These are phyloP conservation scores for Emmelina monodactyla DNA, from an alignment of 2,888 invertebrate species.

Conservation along the genomic window DNA sequence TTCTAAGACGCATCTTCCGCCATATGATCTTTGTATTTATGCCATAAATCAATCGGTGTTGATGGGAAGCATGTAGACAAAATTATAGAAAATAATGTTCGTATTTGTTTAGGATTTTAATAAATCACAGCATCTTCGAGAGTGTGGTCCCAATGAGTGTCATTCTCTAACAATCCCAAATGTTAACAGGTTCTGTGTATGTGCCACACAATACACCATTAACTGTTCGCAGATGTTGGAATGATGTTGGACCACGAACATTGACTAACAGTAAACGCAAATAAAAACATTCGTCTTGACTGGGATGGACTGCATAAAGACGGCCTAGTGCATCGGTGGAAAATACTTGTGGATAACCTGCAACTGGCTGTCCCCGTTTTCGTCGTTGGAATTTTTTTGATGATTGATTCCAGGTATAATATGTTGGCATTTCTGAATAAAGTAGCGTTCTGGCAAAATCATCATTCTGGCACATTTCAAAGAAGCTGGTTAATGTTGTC, in stretches of 20 bases:
- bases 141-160: slow-evolving; percentile 19
- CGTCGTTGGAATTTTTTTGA: slow-evolving; percentile 17
- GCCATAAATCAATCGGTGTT: too few species aligned
- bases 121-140: slow-evolving; percentile 16
- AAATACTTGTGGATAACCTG: slow-evolving; percentile 19
- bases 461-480: slow-evolving; percentile 17
- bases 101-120: slow-evolving; percentile 12
- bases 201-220: neutral
- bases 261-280: slow-evolving; percentile 25
- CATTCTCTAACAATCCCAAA: slow-evolving; percentile 10
- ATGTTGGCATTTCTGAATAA: slow-evolving; percentile 17
- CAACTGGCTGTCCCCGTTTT: slow-evolving; percentile 20
- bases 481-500: slow-evolving; percentile 19
- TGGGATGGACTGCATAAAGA: slow-evolving; percentile 29
- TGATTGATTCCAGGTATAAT: slow-evolving; percentile 19
- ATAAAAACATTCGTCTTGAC: slow-evolving; percentile 26
- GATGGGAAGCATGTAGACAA: slow-evolving; percentile 14
- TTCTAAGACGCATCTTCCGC: too few species aligned
- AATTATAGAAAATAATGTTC: slow-evolving; percentile 11
- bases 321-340: slow-evolving; percentile 25
- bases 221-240: slow-evolving; percentile 9
- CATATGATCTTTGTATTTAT: too few species aligned
- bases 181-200: neutral
- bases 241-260: slow-evolving; percentile 23
- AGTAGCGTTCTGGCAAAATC: slow-evolving; percentile 17